Percentiles rank a stretch among this genome's conserved stretches.
Evolutionary conservation across 2,113 vertebrate genomes (phyloP).

Genomic region (Cephalopterus ornatus): DNA sequence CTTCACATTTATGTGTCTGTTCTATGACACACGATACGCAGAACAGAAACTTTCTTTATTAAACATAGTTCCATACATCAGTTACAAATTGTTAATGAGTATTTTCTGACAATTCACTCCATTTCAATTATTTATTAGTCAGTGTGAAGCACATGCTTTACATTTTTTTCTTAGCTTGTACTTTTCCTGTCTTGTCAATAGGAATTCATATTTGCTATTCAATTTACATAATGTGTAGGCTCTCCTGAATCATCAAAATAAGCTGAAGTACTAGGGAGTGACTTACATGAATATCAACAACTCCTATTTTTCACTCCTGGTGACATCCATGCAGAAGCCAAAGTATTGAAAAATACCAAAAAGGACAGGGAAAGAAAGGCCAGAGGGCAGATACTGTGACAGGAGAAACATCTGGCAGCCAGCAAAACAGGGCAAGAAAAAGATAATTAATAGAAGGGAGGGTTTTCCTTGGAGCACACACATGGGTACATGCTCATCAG

Average conservation of each 20-base stretch:
- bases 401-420: background rate
- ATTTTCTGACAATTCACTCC: conserved; percentile 6
- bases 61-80: background rate
- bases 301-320: background rate
- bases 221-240: conserved; percentile 44
- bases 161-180: background rate
- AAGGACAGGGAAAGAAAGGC: background rate
- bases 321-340: background rate
- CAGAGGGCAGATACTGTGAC: background rate
- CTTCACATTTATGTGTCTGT: background rate
- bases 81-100: conserved; percentile 17
- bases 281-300: conserved; percentile 15
- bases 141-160: background rate
- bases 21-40: background rate
- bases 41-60: background rate
- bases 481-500: accelerated
- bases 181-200: conserved; percentile 33
- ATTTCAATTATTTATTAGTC: conserved; percentile 45
- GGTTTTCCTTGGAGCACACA: background rate
- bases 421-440: background rate
- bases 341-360: background rate
- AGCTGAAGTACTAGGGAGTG: background rate
- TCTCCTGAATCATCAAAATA: conserved; percentile 45
- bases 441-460: background rate
- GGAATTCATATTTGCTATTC: conserved; percentile 25